These are phyloP conservation scores for Otus scops DNA, from an alignment of 2,797 vertebrate species.

Conservation along the genomic window DNA sequence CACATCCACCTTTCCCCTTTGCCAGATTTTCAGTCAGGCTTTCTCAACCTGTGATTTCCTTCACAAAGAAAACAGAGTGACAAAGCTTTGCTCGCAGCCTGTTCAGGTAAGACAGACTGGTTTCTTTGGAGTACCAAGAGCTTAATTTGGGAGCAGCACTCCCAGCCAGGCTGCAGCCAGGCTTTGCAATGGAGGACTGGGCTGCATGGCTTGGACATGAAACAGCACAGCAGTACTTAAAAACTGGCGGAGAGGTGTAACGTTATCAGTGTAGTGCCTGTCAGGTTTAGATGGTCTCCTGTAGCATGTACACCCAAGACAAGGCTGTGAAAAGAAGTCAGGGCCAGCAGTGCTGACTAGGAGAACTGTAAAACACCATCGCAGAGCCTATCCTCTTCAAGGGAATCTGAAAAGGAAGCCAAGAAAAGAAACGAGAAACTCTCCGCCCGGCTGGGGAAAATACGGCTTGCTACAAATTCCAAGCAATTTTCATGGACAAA, in stretches of 20 bases:
- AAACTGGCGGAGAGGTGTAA: not conserved
- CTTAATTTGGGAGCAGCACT: not conserved
- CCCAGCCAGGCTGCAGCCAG: not conserved
- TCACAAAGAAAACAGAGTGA: not conserved
- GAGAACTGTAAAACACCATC: not conserved
- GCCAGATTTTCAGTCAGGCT: not conserved
- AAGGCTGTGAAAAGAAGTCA: not conserved
- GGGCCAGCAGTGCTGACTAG: not conserved
- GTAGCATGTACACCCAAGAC: rapidly evolving
- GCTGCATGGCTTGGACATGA: not conserved
- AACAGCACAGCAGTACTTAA: not conserved
- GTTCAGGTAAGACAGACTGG: not conserved
- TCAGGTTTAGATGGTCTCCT: not conserved
- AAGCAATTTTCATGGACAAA: constrained; percentile 39
- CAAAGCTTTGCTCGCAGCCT: not conserved
- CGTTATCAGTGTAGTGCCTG: rapidly evolving
- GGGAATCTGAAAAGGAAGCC: not conserved
- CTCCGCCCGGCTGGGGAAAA: not conserved
- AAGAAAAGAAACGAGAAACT: not conserved
- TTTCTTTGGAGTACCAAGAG: not conserved
- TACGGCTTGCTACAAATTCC: constrained; percentile 9
- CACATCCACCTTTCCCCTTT: not conserved
- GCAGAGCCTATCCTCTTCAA: not conserved
- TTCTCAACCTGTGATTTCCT: not conserved
- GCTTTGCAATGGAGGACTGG: not conserved